Base-by-base conservation (phyloP, 2,797 vertebrate species). In the Myoxocephalus aenaeus region DNA sequence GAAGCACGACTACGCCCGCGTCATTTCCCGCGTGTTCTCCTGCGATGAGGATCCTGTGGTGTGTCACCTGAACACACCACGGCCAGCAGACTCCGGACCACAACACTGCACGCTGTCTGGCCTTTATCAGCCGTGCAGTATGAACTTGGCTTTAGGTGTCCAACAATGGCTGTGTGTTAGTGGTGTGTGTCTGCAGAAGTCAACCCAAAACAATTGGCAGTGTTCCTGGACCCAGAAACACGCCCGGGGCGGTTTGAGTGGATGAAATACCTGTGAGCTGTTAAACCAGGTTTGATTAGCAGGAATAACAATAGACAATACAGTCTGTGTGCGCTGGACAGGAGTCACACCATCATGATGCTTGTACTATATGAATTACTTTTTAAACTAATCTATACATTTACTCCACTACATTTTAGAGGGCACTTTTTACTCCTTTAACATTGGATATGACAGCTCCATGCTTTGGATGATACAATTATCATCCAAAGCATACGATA, bases 271-370 rank as follows among this genome's bases (percentile, higher is more conserved):
- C 93, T 92, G 85, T 70, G 86, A 91, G 89, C 91, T 91, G 89
- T 94, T 93, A 86, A 92, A 94, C 94, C 94, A 94, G 92, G 93
- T 95, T 92, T 89, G 93, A 95, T 95, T 84, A 89, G 84, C 62
- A 89, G 86, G 70, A 87, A 87, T 83, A 93, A 95, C 91, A 95
- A 94, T 91, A 91, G 90, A 95, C 94, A 94, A 95, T 93, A 94
- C 94, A 81, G 88, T 92, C 93, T 95, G 95, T 95, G 94, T 96
- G 74, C 88, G 72, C 84, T 42, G 40, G 74, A 68, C 66, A 65
- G 70, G 64, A 54, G 18, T 3, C 56, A 5, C 51, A 54, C 4
- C 9, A n/a, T 22, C 59, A 40, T 36, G 9, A 32, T 34, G 20
- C 44, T 50, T 61, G 34, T 63, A 27, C 22, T 63, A 12, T 14